Percentiles rank a stretch among this genome's conserved stretches.
Conservation (phyloP, 1,140 invertebrate species). For the Orius insidiosus region DNA sequence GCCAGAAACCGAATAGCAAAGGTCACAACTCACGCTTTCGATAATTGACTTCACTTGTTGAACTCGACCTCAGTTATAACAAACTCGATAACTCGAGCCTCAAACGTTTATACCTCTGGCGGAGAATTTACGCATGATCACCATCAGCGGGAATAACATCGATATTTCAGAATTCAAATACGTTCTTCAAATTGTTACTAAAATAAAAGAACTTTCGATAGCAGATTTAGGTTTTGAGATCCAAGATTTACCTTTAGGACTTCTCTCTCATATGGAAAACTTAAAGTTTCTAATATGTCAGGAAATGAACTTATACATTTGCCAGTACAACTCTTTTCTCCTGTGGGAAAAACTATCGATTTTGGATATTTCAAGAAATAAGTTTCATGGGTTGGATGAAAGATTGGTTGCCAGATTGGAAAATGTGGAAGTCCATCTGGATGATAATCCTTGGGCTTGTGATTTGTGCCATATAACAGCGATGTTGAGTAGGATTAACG, state of each 20-base stretch:
- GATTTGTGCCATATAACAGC: slow-evolving; percentile 41
- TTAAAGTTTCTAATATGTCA: slow-evolving; percentile 32
- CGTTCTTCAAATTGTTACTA: slow-evolving; percentile 34
- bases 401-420: slow-evolving; percentile 34
- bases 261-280: slow-evolving; percentile 33
- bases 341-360: slow-evolving; percentile 34
- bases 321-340: slow-evolving; percentile 32
- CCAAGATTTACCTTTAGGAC: slow-evolving; percentile 29
- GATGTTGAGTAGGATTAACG: slow-evolving; percentile 33
- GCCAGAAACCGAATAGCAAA: slow-evolving; percentile 53
- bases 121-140: slow-evolving; percentile 38
- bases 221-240: slow-evolving; percentile 30
- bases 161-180: slow-evolving; percentile 27
- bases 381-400: slow-evolving; percentile 37
- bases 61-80: slow-evolving; percentile 55
- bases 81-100: slow-evolving; percentile 44
- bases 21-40: slow-evolving; percentile 47
- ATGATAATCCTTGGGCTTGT: slow-evolving; percentile 47
- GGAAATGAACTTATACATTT: slow-evolving; percentile 38
- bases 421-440: slow-evolving; percentile 31
- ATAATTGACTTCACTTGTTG: slow-evolving; percentile 42
- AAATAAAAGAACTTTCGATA: slow-evolving; percentile 35
- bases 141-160: slow-evolving; percentile 45
- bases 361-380: slow-evolving; percentile 43
- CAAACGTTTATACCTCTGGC: slow-evolving; percentile 38